A percentile compares a stretch with the other conserved stretches of the same genome.
Evolutionary conservation across 2,888 invertebrate genomes (phyloP).

Genomic region (Isotomurus palustris): DNA sequence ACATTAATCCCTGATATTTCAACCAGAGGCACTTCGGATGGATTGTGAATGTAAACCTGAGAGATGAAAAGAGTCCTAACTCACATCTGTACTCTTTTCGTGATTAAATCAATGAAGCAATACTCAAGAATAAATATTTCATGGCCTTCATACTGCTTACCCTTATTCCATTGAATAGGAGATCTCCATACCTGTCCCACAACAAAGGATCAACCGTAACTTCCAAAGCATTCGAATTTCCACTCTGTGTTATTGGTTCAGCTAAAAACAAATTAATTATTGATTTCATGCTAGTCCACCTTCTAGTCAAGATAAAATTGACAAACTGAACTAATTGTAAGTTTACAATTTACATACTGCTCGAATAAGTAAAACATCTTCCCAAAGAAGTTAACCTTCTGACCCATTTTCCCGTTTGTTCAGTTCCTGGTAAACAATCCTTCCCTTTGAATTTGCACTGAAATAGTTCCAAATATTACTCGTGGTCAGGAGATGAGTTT

Average conservation of each 20-base stretch:
- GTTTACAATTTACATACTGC: no score
- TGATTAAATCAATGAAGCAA: not conserved
- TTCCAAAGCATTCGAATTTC: constrained; percentile 21
- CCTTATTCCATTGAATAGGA: constrained; percentile 20
- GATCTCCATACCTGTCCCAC: constrained; percentile 17
- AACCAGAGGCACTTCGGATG: constrained; percentile 19
- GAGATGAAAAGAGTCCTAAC: not conserved
- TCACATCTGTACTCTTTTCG: not conserved
- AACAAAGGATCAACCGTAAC: constrained; percentile 24
- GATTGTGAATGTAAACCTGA: constrained; percentile 28
- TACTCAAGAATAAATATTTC: not conserved
- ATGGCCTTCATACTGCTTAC: constrained; percentile 7
- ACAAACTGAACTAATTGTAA: not conserved
- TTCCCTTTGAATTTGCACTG: constrained; percentile 18
- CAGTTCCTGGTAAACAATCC: constrained; percentile 21
- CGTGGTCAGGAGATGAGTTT: no score
- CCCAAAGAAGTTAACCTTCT: constrained; percentile 23
- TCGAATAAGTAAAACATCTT: constrained; percentile 28
- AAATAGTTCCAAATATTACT: not conserved
- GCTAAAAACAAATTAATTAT: not conserved
- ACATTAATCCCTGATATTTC: constrained; percentile 26
- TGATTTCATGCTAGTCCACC: no score
- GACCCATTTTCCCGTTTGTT: constrained; percentile 23
- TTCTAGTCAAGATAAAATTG: not conserved
- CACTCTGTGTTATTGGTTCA: constrained; percentile 13